A percentile compares a stretch with the other conserved stretches of the same genome.
Evolutionary conservation across 2,797 vertebrate species (phyloP).

Genomic region (Eremophila alpestris): DNA sequence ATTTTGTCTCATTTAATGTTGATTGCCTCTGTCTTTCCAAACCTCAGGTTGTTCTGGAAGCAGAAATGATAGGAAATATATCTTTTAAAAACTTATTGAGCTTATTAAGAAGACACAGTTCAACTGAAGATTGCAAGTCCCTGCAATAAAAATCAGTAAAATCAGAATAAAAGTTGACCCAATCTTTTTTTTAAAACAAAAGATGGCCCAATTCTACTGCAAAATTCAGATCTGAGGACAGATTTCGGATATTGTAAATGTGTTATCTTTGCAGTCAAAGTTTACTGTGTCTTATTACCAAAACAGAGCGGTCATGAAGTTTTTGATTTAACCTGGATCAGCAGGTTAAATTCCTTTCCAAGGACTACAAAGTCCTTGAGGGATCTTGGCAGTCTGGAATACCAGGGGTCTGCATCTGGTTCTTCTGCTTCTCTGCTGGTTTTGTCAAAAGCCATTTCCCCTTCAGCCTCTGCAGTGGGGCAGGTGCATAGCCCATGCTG

Average conservation of each 20-base stretch:
- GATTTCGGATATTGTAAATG: not conserved
- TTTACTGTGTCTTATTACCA: not conserved
- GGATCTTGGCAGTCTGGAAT: not conserved
- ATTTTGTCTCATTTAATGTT: not conserved
- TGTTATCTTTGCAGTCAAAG: not conserved
- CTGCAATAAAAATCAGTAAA: not conserved
- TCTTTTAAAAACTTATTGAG: not conserved
- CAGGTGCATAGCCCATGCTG: not conserved
- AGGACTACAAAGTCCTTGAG: not conserved
- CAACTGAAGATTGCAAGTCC: not conserved
- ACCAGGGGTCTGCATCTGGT: not conserved
- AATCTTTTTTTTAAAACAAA: not conserved
- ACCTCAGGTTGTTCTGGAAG: not conserved
- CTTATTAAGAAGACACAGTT: not conserved
- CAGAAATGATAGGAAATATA: not conserved
- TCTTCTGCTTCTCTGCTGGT: not conserved
- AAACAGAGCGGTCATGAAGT: accelerated
- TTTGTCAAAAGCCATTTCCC: not conserved
- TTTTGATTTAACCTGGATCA: not conserved
- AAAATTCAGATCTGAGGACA: not conserved
- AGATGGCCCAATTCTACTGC: not conserved
- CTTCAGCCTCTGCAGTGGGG: not conserved
- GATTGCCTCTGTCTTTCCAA: not conserved
- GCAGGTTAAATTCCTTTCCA: not conserved
- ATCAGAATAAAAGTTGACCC: not conserved